phyloP scores from a whole-genome alignment of 2,888 invertebrate genomes.

The Andrena minutula region DNA sequence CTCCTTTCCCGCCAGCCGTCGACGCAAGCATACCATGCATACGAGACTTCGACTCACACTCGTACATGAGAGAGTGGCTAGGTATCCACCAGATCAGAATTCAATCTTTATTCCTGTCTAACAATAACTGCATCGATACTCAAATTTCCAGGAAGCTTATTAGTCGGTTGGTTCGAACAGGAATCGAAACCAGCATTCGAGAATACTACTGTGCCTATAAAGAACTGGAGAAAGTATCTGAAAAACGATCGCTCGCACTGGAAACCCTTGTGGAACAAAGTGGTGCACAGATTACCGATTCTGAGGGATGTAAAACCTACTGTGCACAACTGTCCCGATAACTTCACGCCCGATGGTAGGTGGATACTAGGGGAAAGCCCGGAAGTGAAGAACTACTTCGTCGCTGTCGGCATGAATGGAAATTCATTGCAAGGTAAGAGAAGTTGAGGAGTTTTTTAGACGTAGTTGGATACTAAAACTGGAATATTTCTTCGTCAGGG shows the following conservation, averaged over 20 bases:
- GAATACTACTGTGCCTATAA: conserved; percentile 82
- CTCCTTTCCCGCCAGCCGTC: conserved; percentile 81
- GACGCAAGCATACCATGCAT: conserved; percentile 86
- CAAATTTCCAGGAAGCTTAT: conserved; percentile 84
- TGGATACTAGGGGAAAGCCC: conserved; percentile 90
- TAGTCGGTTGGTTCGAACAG: conserved; percentile 89
- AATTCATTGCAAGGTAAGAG: conserved; percentile 87
- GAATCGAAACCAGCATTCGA: conserved; percentile 89
- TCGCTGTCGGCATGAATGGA: conserved; percentile 91
- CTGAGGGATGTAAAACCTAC: conserved; percentile 86
- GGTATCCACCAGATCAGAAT: conserved; percentile 61
- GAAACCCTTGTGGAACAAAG: conserved; percentile 86
- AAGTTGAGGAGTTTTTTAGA: conserved; percentile 6
- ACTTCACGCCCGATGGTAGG: conserved; percentile 90
- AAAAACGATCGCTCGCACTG: conserved; percentile 88
- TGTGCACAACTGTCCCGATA: conserved; percentile 89
- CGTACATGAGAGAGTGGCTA: conserved; percentile 88
- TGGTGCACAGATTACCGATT: conserved; percentile 86
- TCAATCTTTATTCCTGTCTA: background rate
- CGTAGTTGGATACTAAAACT: background rate
- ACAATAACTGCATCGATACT: conserved; percentile 9
- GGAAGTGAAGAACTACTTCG: conserved; percentile 90
- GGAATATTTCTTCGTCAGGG: conserved; percentile 78
- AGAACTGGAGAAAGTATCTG: conserved; percentile 86
- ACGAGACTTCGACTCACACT: conserved; percentile 89